Conservation (phyloP, 2,797 vertebrate species). For the Periparus ater region DNA sequence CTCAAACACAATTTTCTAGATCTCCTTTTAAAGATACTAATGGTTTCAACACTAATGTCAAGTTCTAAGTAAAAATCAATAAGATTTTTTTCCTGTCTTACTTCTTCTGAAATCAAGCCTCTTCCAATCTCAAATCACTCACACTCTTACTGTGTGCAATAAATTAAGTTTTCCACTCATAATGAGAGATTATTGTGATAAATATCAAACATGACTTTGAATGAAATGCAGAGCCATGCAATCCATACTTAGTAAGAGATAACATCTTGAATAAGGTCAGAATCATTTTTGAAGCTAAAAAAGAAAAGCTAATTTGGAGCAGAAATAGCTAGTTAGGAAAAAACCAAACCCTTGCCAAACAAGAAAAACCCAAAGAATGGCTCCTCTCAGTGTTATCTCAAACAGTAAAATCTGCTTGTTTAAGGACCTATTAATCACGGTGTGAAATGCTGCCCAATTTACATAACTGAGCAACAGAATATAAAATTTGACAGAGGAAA, state of each 20-base stretch:
- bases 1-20: not conserved
- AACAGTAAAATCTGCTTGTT: conserved; percentile 6
- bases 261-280: not conserved
- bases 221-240: not conserved
- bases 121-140: not conserved
- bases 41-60: not conserved
- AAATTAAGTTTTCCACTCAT: not conserved
- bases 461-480: conserved; percentile 10
- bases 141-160: not conserved
- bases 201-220: conserved; percentile 45
- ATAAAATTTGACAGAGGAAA: conserved; percentile 15
- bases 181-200: conserved; percentile 32
- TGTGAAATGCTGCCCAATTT: not conserved
- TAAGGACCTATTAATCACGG: conserved; percentile 28
- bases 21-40: not conserved
- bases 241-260: not conserved
- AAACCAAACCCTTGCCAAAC: not conserved
- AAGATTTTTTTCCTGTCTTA: not conserved
- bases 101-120: not conserved
- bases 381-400: not conserved
- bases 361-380: not conserved
- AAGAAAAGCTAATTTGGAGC: not conserved
- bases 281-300: not conserved
- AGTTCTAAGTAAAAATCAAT: conserved; percentile 14
- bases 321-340: not conserved